phyloP scores from a whole-genome alignment of 2,888 invertebrate genomes.

The Ametastegia equiseti region DNA sequence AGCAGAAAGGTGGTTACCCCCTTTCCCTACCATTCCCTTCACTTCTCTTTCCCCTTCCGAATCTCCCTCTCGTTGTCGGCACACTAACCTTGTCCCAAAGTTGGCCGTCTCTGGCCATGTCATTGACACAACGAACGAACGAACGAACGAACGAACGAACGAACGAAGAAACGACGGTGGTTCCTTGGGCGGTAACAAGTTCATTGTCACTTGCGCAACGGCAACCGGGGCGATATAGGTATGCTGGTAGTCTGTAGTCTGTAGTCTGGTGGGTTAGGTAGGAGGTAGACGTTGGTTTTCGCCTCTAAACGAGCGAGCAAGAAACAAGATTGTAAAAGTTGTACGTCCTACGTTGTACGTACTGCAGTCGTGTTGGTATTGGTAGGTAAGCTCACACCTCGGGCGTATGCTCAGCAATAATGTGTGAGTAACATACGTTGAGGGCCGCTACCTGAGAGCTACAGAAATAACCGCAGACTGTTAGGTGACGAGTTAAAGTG shows the following conservation, averaged over 20 bases:
- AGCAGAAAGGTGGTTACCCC: constrained; percentile 18
- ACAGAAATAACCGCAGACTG: too few species aligned
- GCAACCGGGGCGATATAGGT: not conserved
- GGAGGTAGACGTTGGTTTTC: not conserved
- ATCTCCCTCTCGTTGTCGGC: constrained; percentile 57
- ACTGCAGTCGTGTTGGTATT: too few species aligned
- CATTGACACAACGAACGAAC: constrained; percentile 49
- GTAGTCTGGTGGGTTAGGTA: not conserved
- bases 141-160: too few species aligned
- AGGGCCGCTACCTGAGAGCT: too few species aligned
- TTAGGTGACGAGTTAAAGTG: not conserved
- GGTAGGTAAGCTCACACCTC: too few species aligned
- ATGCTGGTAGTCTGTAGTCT: constrained; percentile 1
- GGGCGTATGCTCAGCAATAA: too few species aligned
- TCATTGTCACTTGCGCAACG: constrained; percentile 48
- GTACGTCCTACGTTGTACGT: not conserved
- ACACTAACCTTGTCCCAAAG: constrained; percentile 70
- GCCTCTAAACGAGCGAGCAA: not conserved
- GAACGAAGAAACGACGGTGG: constrained; percentile 6
- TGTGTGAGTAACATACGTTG: too few species aligned
- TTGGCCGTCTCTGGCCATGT: constrained; percentile 55
- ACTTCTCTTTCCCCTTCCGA: constrained; percentile 16
- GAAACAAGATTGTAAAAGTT: constrained; percentile 21
- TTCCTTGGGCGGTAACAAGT: constrained; percentile 45
- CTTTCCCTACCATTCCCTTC: not conserved